Conservation (phyloP, 2,113 vertebrate genomes). For the Canis aureus region DNA sequence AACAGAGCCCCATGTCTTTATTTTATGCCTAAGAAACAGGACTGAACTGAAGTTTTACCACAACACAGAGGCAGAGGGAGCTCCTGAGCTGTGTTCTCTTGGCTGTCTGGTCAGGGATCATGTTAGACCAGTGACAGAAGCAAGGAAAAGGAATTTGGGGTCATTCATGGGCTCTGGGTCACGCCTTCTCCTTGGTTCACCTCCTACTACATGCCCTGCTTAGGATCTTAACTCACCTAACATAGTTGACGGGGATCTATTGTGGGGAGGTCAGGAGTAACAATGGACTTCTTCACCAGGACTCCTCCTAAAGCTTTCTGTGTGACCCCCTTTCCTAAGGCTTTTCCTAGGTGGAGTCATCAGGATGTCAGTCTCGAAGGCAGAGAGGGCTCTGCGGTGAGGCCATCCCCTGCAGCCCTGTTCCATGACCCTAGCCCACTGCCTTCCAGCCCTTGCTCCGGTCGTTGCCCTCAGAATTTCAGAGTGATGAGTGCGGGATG, state of each 20-base stretch:
- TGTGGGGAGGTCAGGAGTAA: not conserved
- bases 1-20: not conserved
- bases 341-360: not conserved
- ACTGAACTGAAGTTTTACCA: not conserved
- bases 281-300: not conserved
- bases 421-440: not conserved
- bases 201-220: not conserved
- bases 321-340: no score
- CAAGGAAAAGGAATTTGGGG: not conserved
- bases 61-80: not conserved
- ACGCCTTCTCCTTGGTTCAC: not conserved
- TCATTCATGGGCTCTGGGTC: not conserved
- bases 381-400: not conserved
- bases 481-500: not conserved
- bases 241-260: not conserved
- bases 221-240: not conserved
- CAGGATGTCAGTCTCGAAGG: not conserved
- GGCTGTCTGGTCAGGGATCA: not conserved
- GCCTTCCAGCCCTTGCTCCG: fast-evolving
- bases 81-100: not conserved
- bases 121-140: not conserved
- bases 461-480: not conserved
- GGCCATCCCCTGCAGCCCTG: no score
- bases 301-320: not conserved
- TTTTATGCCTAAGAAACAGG: not conserved